Percentiles rank a stretch among this genome's conserved stretches.
phyloP scores from a whole-genome alignment of 2,888 invertebrate genomes.

The Pristionchus entomophagus region DNA sequence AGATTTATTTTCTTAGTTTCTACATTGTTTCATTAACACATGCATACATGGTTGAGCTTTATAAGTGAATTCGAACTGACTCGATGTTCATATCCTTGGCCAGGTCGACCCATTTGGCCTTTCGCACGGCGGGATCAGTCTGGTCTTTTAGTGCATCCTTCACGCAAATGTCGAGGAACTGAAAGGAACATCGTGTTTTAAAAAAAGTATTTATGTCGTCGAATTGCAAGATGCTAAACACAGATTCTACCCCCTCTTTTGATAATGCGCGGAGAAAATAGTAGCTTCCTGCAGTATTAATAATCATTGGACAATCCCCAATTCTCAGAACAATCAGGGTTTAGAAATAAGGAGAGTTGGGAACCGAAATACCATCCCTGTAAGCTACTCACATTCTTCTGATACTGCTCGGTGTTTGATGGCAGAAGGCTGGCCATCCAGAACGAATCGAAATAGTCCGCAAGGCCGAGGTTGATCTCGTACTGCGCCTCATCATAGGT shows the following conservation, averaged over 20 bases:
- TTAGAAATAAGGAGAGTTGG: no score
- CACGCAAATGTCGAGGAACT: neutral
- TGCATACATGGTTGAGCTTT: no score
- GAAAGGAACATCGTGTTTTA: neutral
- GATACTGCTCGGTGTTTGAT: neutral
- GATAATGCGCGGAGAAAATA: neutral
- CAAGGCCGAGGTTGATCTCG: conserved; percentile 37
- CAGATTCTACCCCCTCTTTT: no score
- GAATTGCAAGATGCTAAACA: no score
- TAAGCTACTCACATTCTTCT: neutral
- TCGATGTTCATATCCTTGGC: neutral
- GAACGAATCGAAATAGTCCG: conserved; percentile 36
- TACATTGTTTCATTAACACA: no score
- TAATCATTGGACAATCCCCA: neutral
- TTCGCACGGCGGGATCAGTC: neutral
- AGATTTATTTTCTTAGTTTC: no score
- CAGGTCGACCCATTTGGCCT: neutral
- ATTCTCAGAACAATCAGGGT: no score
- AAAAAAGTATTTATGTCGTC: neutral
- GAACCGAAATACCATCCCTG: no score
- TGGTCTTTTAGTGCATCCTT: neutral
- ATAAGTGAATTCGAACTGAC: no score
- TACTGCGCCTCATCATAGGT: conserved; percentile 43
- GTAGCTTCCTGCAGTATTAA: no score
- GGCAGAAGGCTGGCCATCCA: neutral